Conservation (phyloP, 2,113 vertebrate genomes). For the Casuarius casuarius region DNA sequence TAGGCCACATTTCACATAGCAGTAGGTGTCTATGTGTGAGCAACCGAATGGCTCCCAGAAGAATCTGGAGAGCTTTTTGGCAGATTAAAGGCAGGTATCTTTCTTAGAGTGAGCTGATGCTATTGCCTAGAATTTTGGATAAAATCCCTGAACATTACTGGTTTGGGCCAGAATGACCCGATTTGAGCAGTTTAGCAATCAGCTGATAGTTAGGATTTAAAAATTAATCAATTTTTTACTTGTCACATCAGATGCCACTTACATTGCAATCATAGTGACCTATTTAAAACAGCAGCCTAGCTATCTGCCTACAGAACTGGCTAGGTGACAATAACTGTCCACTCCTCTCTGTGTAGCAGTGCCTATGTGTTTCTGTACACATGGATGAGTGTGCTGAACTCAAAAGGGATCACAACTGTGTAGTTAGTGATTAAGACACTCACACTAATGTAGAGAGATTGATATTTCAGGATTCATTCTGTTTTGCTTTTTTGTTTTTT, state of each 20-base stretch:
- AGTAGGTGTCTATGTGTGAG: not conserved
- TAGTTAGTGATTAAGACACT: not conserved
- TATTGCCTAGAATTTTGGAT: not conserved
- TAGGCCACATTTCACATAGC: not conserved
- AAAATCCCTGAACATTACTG: not conserved
- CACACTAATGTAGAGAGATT: not conserved
- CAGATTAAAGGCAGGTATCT: not conserved
- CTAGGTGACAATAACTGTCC: not conserved
- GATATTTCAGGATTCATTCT: not conserved
- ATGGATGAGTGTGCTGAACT: fast-evolving
- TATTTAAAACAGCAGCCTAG: not conserved
- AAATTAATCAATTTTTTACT: not conserved
- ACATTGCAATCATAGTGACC: not conserved
- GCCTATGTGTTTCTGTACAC: not conserved
- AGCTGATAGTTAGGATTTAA: not conserved
- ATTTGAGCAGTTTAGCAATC: not conserved
- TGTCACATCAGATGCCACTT: not conserved
- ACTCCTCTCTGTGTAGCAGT: not conserved
- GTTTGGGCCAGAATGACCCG: not conserved
- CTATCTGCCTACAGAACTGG: not conserved
- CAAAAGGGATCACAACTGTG: not conserved
- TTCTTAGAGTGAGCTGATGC: not conserved
- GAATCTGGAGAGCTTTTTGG: not conserved
- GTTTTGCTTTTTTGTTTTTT: not conserved
- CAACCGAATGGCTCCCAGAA: not conserved